Base-by-base conservation (phyloP, 2,888 invertebrate genomes). In the Metellina segmentata region DNA sequence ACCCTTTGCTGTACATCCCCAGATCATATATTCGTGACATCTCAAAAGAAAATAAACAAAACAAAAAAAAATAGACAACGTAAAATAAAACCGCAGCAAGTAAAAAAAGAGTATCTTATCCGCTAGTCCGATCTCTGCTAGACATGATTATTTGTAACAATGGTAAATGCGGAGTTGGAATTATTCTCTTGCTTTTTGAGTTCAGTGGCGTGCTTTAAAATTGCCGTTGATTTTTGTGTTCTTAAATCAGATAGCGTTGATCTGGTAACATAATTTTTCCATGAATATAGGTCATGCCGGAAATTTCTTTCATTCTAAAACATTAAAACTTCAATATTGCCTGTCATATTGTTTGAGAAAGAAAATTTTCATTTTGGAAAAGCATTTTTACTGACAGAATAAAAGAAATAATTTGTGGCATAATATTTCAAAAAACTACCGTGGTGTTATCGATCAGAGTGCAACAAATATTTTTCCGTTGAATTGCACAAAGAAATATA, bases 121-220 rank as follows among this genome's bases (percentile, higher is more conserved):
- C 61, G 34, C 34, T 61, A 61, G 61, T 61, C 61, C 16, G 13
- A 61, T 61, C 61, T 61, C 61, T 61, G 11, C 61, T 61, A 9
- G 61, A 51, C 78, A 78, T 51, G 78, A 78, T 19, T 78, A n/a
- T n/a, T 78, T 16, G 9, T n/a, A 78, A 78, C 78, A 78, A 78
- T 78, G 52, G n/a, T n/a, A 52, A 78, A 78, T 78, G 78, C 51
- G 49, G n/a, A 78, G 51, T n/a, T 48, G 78, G 8, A 78, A 78
- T 51, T 6, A 78, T n/a, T 78, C 52, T 78, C 51, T 75, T 16
- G 13, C 75, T 34, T 48, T n/a, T 48, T 16, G n/a, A 19, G 13
- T 19, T n/a, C 51, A 52, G 78, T 13, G 51, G n/a, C 52, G 7
- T 52, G n/a, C 78, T 6, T 61, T 61, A 52, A 61, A 61, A 61